Evolutionary conservation across 1,140 invertebrate genomes (phyloP), one percentile per base, ranked within the genome.

Genomic region (Idris sp.): DNA sequence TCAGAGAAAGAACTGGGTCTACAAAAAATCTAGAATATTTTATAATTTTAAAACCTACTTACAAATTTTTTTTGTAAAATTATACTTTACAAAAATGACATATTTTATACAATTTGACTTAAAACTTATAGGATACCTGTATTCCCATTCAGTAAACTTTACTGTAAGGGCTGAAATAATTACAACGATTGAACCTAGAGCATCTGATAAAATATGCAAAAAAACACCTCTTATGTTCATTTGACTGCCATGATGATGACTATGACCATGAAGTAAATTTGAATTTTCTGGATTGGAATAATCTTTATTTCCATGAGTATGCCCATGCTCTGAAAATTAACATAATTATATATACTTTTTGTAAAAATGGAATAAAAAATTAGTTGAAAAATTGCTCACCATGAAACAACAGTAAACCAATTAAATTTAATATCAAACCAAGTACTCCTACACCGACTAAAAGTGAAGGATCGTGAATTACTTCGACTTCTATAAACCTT

Each of bases 161-260:
- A 98, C 96, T 22, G 96, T 90, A 38, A 97, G 83, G 1, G 97
- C 96, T 48, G 97, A 98, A 44, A 94, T 92, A 13, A 99, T 94
- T 1, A 99, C 98, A 82, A 99, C 97, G 0, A 99, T 92, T 0
- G 98, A 99, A 44, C 94, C 94, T 28, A 98, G 86, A 15, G 97
- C 97, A 89, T 99, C 98, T 15, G 97, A 98, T 4, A 99, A 83
- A 2, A 99, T 93, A 87, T 99, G 98, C 36, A 99, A 89, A 84
- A 99, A 99, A 1, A 99, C 98, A 8, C 96, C 97, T 43, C 94
- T 90, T 95, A 99, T 98, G 83, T 99, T 99, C 92, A 99, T 93
- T 79, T 97, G 93, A 14, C 91, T 91, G 79, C 92, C 90, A 53
- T 90, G 88, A 40, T 86, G 83, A 72, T 92, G 90, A 2, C 87